Evolutionary conservation across 2,888 invertebrate genomes (phyloP), one percentile per base, ranked within the genome.

Genomic region (Watsonalla cultraria): DNA sequence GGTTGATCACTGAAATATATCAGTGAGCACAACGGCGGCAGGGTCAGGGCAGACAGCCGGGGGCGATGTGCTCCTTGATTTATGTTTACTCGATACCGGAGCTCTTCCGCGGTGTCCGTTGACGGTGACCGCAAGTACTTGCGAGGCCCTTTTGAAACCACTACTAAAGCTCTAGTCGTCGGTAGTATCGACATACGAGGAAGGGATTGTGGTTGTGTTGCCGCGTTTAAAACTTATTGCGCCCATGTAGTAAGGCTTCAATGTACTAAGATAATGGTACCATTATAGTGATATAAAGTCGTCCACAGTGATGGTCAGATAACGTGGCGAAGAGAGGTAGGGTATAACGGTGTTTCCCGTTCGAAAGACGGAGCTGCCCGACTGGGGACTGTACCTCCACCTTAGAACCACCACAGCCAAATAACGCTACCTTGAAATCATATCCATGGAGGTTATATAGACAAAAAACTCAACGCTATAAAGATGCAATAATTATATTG

Each of bases 51-150:
- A 72, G 74, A 68, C 63, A 64, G 78, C 80, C 74, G 74, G 73
- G 78, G 83, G 86, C 82, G 80, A 79, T 80, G 77, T 72, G 78
- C 80, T 76, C 77, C 74, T 80, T 87, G 86, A 88, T 88, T 88
- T 89, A 88, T 85, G 80, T 74, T 70, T 69, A 68, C 76, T 78
- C 77, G 86, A 85, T 84, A 85, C 76, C 76, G 75, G 76, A 85
- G 84, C 82, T 80, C 86, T 87, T 89, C 87, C 88, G 86, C 75
- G 78, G 84, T 84, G 80, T 83, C 80, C 77, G 78, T 74, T 86
- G 81, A 80, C 82, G 77, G 76, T 70, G 72, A 80, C 83, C 82
- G 77, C 82, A 78, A 73, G 75, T 77, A 76, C 72, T 76, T 66
- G 70, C 64, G 68, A 71, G 62, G 58, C 71, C 74, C 77, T 76